Evolutionary conservation across 30 jellyfish, hydroid and myxozoan species (phyloP).

Genomic region (Aurelia sp.): DNA sequence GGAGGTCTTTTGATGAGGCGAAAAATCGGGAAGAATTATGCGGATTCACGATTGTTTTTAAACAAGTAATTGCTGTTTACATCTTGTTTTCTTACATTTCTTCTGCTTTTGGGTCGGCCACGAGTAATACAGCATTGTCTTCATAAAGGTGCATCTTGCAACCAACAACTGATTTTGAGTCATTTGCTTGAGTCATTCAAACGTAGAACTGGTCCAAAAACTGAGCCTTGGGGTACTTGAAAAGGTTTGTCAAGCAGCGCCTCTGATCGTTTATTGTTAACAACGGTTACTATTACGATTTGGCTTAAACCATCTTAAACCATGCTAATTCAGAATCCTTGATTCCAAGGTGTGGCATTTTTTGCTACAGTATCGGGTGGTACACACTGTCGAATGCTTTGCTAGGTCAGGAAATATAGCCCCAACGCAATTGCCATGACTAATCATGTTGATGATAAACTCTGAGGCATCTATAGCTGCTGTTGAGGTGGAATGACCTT

Average conservation of each 20-base stretch:
- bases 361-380: conserved; percentile 9
- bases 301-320: no score
- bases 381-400: conserved; percentile 33
- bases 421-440: conserved; percentile 12
- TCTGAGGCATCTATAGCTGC: conserved; percentile 9
- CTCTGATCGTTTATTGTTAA: conserved; percentile 30
- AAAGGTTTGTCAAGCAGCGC: conserved; percentile 15
- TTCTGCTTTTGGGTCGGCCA: conserved; percentile 21
- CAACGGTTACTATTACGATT: conserved; percentile 14
- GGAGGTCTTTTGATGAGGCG: no score
- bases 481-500: neutral
- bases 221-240: conserved; percentile 42
- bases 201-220: conserved; percentile 19
- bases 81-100: neutral
- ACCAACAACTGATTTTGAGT: conserved; percentile 2
- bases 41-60: no score
- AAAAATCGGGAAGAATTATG: no score
- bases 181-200: neutral
- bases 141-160: conserved; percentile 13
- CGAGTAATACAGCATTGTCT: conserved; percentile 11
- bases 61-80: no score
- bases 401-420: conserved; percentile 45
- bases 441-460: neutral
- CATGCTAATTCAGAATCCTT: neutral
- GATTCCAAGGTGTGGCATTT: conserved; percentile 9